Conservation (phyloP, 2,113 vertebrate genomes). For the Scophthalmus maximus region DNA sequence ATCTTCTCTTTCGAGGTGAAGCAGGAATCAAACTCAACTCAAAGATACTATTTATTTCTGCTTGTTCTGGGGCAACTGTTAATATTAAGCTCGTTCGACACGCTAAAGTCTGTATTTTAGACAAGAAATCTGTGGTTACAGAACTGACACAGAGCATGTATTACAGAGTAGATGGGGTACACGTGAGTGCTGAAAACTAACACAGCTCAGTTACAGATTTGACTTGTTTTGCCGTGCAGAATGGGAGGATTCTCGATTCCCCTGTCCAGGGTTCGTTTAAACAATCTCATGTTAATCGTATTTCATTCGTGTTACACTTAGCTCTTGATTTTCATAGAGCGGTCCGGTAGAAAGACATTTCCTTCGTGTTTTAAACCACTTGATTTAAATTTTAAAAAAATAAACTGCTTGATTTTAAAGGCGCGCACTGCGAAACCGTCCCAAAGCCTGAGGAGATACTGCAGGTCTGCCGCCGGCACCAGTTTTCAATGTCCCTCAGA, state of each 20-base stretch:
- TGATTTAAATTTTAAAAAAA: too few relatives aligned
- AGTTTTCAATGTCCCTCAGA: conserved; percentile 68
- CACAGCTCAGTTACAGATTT: too few relatives aligned
- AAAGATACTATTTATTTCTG: background rate
- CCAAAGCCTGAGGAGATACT: conserved; percentile 77
- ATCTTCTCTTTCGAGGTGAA: background rate
- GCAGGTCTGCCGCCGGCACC: conserved; percentile 77
- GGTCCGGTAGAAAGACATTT: conserved; percentile 28
- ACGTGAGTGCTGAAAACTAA: conserved; percentile 2
- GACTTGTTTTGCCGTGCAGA: too few relatives aligned
- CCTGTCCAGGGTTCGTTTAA: too few relatives aligned
- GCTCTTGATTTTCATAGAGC: conserved; percentile 3
- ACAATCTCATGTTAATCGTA: too few relatives aligned
- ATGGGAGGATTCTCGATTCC: too few relatives aligned
- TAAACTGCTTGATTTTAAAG: conserved; percentile 39
- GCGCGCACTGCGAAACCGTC: conserved; percentile 52
- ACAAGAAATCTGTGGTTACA: background rate
- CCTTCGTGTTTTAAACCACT: background rate
- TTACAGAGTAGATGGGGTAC: background rate
- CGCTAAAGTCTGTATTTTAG: too few relatives aligned
- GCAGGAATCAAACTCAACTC: background rate
- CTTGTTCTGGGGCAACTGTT: background rate
- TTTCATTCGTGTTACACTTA: conserved; percentile 10
- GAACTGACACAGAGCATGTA: background rate
- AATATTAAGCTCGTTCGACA: background rate